Conservation (phyloP, 2,888 invertebrate species). For the Agrochola litura region DNA sequence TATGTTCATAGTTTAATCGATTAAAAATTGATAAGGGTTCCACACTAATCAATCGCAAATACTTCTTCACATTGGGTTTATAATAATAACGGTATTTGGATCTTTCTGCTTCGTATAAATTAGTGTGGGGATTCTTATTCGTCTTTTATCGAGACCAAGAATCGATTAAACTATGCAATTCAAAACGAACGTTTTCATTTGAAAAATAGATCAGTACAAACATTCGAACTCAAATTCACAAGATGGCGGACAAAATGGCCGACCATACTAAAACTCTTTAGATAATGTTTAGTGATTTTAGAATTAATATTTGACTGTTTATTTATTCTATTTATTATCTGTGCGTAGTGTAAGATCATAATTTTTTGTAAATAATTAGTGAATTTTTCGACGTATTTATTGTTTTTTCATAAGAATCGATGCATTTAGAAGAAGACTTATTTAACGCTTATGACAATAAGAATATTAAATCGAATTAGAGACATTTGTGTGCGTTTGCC, state of each 20-base stretch:
- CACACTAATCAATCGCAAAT: constrained; percentile 64
- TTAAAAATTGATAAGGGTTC: constrained; percentile 31
- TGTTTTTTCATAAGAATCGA: constrained; percentile 67
- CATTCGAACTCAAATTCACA: constrained; percentile 50
- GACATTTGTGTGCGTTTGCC: constrained; percentile 22
- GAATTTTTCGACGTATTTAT: constrained; percentile 75
- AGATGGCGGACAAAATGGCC: constrained; percentile 54
- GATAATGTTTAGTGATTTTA: constrained; percentile 70
- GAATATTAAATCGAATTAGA: constrained; percentile 28
- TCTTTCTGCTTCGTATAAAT: constrained; percentile 61
- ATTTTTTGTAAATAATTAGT: constrained; percentile 86
- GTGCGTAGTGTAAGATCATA: constrained; percentile 74
- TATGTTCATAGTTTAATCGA: constrained; percentile 54
- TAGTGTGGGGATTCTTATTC: constrained; percentile 53
- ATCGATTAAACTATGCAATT: constrained; percentile 55
- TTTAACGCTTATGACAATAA: constrained; percentile 60
- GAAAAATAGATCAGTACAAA: constrained; percentile 71
- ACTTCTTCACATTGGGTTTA: constrained; percentile 70
- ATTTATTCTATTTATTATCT: constrained; percentile 86
- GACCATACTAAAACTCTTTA: constrained; percentile 48
- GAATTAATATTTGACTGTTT: constrained; percentile 81
- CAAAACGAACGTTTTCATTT: constrained; percentile 28
- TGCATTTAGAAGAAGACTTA: constrained; percentile 75
- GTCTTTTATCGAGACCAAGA: constrained; percentile 11
- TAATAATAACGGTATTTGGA: constrained; percentile 56